Base-by-base conservation (phyloP, 2,888 invertebrate genomes). In the Erannis defoliaria region DNA sequence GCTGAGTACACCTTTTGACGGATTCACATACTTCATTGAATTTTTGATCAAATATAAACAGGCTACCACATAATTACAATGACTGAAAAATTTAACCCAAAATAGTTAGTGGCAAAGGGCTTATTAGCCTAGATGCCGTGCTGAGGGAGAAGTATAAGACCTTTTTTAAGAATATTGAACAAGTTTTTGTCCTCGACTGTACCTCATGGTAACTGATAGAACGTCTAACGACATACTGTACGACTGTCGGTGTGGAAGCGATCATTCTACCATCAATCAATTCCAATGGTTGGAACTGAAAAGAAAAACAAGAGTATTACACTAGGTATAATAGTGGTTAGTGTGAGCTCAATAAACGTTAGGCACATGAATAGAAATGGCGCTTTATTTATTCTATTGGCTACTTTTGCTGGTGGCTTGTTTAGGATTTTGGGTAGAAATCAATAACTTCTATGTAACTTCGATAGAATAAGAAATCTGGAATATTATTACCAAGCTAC, bases 191-290 rank as follows among this genome's bases (percentile, higher is more conserved):
- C 16, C 5, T 5, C 40, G 29, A 40, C 40, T 14, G 51, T 51
- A 51, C 51, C n/a, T 18, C 6, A 29, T 51, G 29, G 5, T 50
- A 31, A 40, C 46, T 66, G 61, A 70, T 67, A 59, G 63, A 63
- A 63, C 60, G 57, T 42, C 50, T 48, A 50, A 57, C 50, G 57
- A 50, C 54, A 19, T 35, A 51, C 33, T 61, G 42, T 54, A 46
- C 33, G 26, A 26, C 31, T 48, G 53, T 59, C 31, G 29, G 38
- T 53, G 40, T 49, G 56, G 23, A 29, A 56, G 16, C 23, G 49
- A 56, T 56, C 49, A 49, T 49, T 42, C 56, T 49, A 10, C 12
- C 49, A 49, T 56, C 49, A 42, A 56, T 49, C 56, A 56, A 40
- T 33, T 29, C 19, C 42, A 35, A 49, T 49, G 33, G 48, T n/a